A percentile compares a stretch with the other conserved stretches of the same genome.
phyloP scores from a whole-genome alignment of 64 coral and sea anemone species.

The Montipora efflorescens region DNA sequence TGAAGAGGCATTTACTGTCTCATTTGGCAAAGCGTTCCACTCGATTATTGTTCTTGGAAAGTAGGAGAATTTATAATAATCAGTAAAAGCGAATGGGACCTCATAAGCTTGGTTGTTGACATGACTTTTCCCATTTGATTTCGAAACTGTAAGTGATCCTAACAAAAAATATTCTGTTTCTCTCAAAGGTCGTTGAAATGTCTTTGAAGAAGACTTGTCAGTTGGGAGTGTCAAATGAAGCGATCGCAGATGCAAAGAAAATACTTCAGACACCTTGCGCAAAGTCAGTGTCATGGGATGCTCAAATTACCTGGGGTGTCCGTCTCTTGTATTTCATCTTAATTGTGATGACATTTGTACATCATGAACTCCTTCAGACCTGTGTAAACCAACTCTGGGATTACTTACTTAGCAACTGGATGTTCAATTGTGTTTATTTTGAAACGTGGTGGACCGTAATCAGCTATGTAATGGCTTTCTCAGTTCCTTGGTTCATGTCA shows the following conservation, averaged over 20 bases:
- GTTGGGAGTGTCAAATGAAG: neutral
- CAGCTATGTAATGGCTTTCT: neutral
- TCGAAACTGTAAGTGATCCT: too few species aligned
- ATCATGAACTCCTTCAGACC: neutral
- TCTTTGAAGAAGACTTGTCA: neutral
- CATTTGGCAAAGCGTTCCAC: too few species aligned
- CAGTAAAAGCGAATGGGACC: too few species aligned
- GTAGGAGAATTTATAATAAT: too few species aligned
- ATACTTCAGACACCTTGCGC: neutral
- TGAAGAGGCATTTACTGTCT: too few species aligned
- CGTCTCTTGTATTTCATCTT: neutral
- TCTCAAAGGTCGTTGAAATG: neutral
- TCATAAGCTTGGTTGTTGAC: too few species aligned
- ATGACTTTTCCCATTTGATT: too few species aligned
- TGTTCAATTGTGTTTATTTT: neutral
- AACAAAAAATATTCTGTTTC: too few species aligned
- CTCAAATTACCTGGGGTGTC: neutral
- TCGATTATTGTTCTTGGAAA: too few species aligned
- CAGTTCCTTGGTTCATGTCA: neutral
- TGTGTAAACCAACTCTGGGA: neutral
- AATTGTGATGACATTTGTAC: neutral
- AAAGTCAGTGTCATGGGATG: neutral
- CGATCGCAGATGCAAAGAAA: neutral
- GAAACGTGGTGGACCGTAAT: neutral
- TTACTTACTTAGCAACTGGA: neutral